Conservation (phyloP, 64 coral and sea anemone species). For the Pachyseris speciosa region DNA sequence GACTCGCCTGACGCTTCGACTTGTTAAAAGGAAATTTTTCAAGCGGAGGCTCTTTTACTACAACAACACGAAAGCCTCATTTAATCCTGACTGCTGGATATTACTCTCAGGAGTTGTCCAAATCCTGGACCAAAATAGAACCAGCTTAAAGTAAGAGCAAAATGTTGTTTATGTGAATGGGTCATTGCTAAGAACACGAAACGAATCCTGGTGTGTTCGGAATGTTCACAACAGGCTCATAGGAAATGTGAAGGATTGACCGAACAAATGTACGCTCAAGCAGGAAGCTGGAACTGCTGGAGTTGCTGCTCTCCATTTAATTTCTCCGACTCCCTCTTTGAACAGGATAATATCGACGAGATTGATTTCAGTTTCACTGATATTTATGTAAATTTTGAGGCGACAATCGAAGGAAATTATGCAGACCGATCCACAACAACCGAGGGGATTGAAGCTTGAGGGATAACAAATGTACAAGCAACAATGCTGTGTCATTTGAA, state of each 20-base stretch:
- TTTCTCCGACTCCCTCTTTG: not conserved
- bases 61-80: too few species aligned
- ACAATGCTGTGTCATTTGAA: conserved; percentile 51
- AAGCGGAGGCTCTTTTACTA: too few species aligned
- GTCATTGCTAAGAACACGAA: not conserved
- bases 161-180: not conserved
- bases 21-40: too few species aligned
- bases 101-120: too few species aligned
- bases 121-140: too few species aligned
- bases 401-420: not conserved
- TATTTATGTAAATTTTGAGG: not conserved
- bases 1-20: too few species aligned
- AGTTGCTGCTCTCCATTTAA: not conserved
- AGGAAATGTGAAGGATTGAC: not conserved
- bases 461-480: conserved; percentile 1
- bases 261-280: not conserved
- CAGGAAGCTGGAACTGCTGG: not conserved
- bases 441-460: not conserved
- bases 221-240: not conserved
- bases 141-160: conserved; percentile 13
- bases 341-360: not conserved
- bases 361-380: not conserved
- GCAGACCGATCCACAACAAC: not conserved
- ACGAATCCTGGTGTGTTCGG: not conserved
- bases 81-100: too few species aligned